Evolutionary conservation across 2,113 vertebrate genomes (phyloP).

Genomic region (Pseudonaja textilis): DNA sequence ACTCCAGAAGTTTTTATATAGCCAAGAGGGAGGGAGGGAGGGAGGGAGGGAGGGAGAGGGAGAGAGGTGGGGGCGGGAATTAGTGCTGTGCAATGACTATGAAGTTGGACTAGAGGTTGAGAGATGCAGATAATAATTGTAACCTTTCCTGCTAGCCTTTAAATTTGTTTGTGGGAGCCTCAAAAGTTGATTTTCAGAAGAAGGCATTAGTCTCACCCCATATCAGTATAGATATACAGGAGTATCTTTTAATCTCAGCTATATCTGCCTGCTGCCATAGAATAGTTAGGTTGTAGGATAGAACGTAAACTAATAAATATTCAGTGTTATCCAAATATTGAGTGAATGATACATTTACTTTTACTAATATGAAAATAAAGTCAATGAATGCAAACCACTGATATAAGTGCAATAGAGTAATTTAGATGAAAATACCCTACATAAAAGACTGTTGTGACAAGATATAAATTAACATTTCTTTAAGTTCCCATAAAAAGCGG

Average conservation of each 20-base stretch:
- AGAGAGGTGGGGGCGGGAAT: background rate
- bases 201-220: background rate
- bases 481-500: background rate
- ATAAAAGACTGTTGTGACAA: background rate
- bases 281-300: background rate
- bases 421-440: background rate
- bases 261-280: background rate
- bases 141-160: background rate
- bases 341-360: background rate
- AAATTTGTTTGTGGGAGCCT: background rate
- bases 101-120: background rate
- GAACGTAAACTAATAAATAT: background rate
- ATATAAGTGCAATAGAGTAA: background rate
- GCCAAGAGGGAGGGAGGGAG: background rate
- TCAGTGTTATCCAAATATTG: background rate
- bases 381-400: background rate
- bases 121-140: background rate
- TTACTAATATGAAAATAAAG: background rate
- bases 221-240: background rate
- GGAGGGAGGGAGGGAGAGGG: background rate
- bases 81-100: background rate
- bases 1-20: background rate
- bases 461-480: background rate
- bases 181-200: background rate
- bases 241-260: background rate